phyloP scores from a whole-genome alignment of 2,888 invertebrate species.

The Palloptera scutellata region DNA sequence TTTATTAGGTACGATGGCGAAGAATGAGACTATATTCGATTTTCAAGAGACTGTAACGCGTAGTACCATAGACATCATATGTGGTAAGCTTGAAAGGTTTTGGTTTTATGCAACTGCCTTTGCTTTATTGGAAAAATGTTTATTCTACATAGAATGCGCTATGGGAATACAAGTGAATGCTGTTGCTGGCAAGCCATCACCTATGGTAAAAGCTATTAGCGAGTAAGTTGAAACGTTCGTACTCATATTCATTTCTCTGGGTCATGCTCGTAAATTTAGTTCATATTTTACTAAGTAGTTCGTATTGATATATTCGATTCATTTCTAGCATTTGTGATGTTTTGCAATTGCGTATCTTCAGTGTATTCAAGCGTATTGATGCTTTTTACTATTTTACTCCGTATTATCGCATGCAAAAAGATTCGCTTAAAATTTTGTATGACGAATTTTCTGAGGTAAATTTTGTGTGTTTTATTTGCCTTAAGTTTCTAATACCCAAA shows the following conservation, averaged over 20 bases:
- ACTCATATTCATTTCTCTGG: not conserved
- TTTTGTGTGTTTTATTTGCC: not conserved
- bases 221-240: slow-evolving; percentile 46
- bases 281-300: not conserved
- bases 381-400: slow-evolving; percentile 56
- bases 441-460: slow-evolving; percentile 37
- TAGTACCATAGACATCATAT: slow-evolving; percentile 65
- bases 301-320: not conserved
- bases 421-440: slow-evolving; percentile 49
- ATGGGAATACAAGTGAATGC: slow-evolving; percentile 47
- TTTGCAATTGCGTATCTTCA: slow-evolving; percentile 41
- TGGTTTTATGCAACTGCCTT: not conserved
- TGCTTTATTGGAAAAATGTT: not conserved
- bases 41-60: slow-evolving; percentile 65
- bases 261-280: not conserved
- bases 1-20: slow-evolving; percentile 39
- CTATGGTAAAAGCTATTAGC: slow-evolving; percentile 64
- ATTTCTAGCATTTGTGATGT: slow-evolving; percentile 38
- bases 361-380: slow-evolving; percentile 43
- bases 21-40: slow-evolving; percentile 56
- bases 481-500: not conserved
- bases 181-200: slow-evolving; percentile 41
- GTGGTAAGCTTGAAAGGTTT: slow-evolving; percentile 37
- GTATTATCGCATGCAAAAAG: slow-evolving; percentile 65
- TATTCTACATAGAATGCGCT: slow-evolving; percentile 45